Evolutionary conservation across 1,140 invertebrate species (phyloP), one percentile per base, ranked within the genome.

Genomic region (Solenopsis fugax): DNA sequence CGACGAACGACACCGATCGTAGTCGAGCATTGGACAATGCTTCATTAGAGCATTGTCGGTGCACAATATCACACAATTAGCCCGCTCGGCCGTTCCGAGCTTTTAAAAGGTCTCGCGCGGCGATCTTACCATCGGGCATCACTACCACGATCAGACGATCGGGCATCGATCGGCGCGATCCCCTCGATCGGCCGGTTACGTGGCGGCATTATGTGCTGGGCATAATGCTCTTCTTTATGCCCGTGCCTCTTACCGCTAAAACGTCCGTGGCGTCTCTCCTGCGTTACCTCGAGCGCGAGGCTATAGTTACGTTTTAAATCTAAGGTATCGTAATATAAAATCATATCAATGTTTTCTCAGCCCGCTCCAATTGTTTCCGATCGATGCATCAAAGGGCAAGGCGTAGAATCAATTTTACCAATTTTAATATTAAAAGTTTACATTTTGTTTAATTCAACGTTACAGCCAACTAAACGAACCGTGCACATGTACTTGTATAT

Each of bases 21-120:
- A 82, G 88, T 82, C 85, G 87, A 67, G 78, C 71, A 90, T 69
- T 91, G 93, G 91, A 95, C 94, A 95, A 95, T 95, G 92, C 91
- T 95, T 93, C 94, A 95, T 94, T 95, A 94, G 94, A 94, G 93
- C 91, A 95, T 95, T 94, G 94, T 95, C 91, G 93, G 88, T 92
- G 90, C 89, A 92, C 93, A 94, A 95, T 95, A 94, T 95, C 93
- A 91, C 92, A 95, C 94, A 95, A 95, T 95, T 94, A 94, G 94
- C 94, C 90, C 87, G 89, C 88, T 91, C 91, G 92, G 72, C 86
- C 89, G 87, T 81, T 90, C 89, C 80, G 78, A 77, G 89, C 89
- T 90, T 92, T 94, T 93, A 93, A 94, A 94, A 94, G 93, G 90
- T 91, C 88, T 86, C 77, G 58, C 86, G 69, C 88, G 82, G 77